Conservation (phyloP, 2,888 invertebrate genomes). For the Gymnoscelis rufifasciata region DNA sequence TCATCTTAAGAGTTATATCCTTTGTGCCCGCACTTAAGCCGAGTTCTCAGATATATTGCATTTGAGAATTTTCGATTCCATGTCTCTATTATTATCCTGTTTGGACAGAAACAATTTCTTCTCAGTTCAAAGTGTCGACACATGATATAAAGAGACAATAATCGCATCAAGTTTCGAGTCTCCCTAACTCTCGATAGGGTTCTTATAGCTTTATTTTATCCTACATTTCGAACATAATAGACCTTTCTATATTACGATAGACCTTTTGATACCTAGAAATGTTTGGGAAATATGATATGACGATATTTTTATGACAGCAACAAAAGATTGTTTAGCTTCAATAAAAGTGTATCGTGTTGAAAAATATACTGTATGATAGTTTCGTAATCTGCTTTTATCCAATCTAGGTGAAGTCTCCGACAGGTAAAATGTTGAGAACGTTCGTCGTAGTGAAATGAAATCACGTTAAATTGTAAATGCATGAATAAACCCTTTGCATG, state of each 20-base stretch:
- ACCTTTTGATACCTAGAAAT: background rate
- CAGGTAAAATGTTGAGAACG: constrained; percentile 45
- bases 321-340: too few relatives aligned
- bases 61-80: constrained; percentile 15
- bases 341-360: constrained; percentile 6
- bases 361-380: constrained; percentile 22
- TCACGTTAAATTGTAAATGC: constrained; percentile 42
- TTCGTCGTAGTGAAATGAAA: constrained; percentile 41
- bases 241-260: background rate
- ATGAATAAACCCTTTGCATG: constrained; percentile 55
- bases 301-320: constrained; percentile 29
- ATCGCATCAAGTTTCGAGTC: background rate
- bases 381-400: constrained; percentile 41
- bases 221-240: background rate
- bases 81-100: constrained; percentile 8
- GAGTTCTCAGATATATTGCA: constrained; percentile 24
- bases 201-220: background rate
- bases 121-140: background rate
- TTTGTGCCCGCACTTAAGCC: constrained; percentile 35
- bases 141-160: background rate
- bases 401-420: constrained; percentile 46
- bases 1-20: constrained; percentile 38
- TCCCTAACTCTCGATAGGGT: background rate
- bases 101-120: background rate
- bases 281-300: constrained; percentile 30